These are phyloP conservation scores for Alentia gelatinosa DNA, from an alignment of 2,888 invertebrate species.

Conservation along the genomic window DNA sequence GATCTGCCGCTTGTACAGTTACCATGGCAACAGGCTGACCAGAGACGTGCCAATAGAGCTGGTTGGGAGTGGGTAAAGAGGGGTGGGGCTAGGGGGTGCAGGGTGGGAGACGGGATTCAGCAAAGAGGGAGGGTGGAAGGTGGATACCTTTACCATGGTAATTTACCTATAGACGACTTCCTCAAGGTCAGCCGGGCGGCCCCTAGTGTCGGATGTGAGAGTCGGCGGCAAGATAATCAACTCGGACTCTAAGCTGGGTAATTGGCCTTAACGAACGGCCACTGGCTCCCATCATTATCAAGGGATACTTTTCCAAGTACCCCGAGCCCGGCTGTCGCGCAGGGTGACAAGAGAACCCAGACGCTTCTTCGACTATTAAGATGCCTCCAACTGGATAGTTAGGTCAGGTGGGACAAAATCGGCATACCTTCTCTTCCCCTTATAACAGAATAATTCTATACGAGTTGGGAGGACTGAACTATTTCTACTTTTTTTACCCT, in stretches of 20 bases:
- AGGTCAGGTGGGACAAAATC: no score
- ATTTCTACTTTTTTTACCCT: no score
- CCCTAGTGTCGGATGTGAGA: not conserved
- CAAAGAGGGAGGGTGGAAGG: not conserved
- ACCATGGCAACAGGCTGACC: conserved; percentile 16
- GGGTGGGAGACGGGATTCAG: not conserved
- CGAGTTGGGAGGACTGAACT: no score
- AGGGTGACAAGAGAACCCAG: no score
- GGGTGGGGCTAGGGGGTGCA: not conserved
- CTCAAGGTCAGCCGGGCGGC: not conserved
- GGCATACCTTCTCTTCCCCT: no score
- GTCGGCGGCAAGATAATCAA: not conserved
- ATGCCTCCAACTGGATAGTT: no score
- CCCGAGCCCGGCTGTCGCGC: no score
- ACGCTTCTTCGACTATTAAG: no score
- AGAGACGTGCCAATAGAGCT: not conserved
- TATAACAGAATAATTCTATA: no score
- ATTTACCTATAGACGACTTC: not conserved
- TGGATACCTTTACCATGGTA: not conserved
- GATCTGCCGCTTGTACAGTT: not conserved
- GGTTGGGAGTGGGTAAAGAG: not conserved
- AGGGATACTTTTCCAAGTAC: no score
- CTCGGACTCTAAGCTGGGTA: not conserved
- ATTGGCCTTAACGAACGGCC: not conserved
- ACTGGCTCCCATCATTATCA: no score